Base-by-base conservation (phyloP, 1,140 invertebrate species). In the Leucophenga varia region DNA sequence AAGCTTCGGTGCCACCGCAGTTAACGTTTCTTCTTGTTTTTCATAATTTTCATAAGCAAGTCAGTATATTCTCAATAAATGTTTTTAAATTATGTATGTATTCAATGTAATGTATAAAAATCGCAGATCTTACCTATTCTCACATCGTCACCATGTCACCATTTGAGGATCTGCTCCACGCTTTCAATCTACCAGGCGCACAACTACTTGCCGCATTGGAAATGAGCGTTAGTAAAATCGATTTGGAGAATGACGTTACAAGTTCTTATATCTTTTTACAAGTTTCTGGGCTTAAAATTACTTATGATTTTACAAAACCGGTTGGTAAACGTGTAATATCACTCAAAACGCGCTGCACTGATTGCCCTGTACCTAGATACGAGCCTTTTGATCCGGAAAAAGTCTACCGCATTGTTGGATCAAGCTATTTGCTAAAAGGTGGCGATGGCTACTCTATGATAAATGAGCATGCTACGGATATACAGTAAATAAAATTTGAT, bases 131-230 rank as follows among this genome's bases (percentile, higher is more conserved):
- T 7, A 86, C 84, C 8, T 84, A 82, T 19, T 84, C 82, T 31
- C 84, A 85, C 45, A 57, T 90, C 1, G 59, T 87, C 2, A 81
- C 81, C 47, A 79, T 83, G 10, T 75, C 82, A 14, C 89, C 89
- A 1, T 91, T 90, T 50, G 82, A 84, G 55, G 89, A 89, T 64
- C 81, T 76, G 9, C 77, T 89, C 21, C 83, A 87, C 47, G 76
- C 84, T 1, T 79, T 86, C 30, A 82, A 85, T 47, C 53, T 90
- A 22, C 76, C 75, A 3, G 89, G 88, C 1, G 60, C 77, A 22
- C 76, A 84, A 44, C 58, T 91, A 3, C 55, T 79, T 44, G 72
- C 82, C 47, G 82, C 82, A 20, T 75, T 87, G 14, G 84, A 88
- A 60, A 80, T 80, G 55, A 79, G 80, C 1, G 82, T 78, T 1